A percentile compares a stretch with the other conserved stretches of the same genome.
Conservation (phyloP, 2,113 vertebrate species). For the Phylloscopus whistleri region DNA sequence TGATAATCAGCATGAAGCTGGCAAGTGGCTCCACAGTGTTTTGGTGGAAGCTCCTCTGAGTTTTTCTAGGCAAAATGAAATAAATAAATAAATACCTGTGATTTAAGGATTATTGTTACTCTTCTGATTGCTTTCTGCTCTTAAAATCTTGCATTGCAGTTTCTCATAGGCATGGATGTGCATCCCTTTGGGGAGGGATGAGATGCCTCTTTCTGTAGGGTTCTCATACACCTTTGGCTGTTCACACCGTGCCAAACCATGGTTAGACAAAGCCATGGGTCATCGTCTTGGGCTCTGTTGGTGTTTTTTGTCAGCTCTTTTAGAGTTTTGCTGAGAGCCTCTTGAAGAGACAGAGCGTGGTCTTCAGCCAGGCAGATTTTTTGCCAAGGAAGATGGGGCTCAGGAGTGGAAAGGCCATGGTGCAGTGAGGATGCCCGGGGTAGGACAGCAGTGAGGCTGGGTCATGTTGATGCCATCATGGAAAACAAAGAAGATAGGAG, state of each 20-base stretch:
- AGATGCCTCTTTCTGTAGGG: neutral
- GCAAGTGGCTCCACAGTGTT: fast-evolving
- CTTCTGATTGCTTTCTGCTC: neutral
- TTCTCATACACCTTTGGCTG: fast-evolving
- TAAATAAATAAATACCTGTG: neutral
- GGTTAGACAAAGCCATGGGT: neutral
- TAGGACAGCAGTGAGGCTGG: neutral
- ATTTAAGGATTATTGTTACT: neutral
- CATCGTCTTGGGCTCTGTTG: neutral
- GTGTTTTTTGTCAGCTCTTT: neutral
- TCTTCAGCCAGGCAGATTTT: neutral
- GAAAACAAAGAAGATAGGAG: neutral
- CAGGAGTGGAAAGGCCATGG: fast-evolving
- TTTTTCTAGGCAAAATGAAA: neutral
- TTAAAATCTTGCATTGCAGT: neutral
- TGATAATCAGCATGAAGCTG: neutral
- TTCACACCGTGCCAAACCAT: fast-evolving
- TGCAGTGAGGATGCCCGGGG: neutral
- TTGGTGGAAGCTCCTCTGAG: neutral
- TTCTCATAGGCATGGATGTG: neutral
- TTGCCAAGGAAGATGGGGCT: neutral
- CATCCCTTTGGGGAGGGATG: neutral
- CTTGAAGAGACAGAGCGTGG: neutral
- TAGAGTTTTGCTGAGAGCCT: neutral
- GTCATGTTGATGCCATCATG: fast-evolving